These are phyloP conservation scores for Drosophila conformis DNA, from an alignment of 2,888 invertebrate species.

Conservation along the genomic window DNA sequence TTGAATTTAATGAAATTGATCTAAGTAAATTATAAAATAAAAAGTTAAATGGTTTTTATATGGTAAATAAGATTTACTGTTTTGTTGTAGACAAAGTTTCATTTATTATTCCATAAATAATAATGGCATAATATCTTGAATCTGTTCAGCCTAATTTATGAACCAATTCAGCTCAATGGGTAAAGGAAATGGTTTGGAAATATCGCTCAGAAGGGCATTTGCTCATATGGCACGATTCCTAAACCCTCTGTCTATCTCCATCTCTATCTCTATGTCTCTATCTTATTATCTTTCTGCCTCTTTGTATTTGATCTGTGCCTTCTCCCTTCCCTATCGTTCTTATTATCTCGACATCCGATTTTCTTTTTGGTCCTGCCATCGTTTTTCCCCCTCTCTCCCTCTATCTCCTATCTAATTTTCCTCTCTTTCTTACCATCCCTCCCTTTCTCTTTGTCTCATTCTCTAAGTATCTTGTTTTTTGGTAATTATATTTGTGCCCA, in stretches of 20 bases:
- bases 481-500: background rate
- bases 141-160: background rate
- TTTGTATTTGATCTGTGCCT: background rate
- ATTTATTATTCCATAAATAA: background rate
- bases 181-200: background rate
- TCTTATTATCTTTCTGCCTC: background rate
- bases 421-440: background rate
- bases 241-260: too few species aligned
- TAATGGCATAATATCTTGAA: background rate
- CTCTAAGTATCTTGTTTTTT: background rate
- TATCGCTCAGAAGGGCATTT: background rate
- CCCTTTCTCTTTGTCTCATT: background rate
- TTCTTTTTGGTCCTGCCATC: background rate
- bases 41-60: background rate
- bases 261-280: background rate
- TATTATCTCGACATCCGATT: background rate
- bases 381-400: background rate
- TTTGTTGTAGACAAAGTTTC: background rate
- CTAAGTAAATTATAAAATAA: background rate
- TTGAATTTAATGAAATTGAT: background rate
- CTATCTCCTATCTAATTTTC: background rate
- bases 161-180: background rate
- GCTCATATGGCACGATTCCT: background rate
- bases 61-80: background rate
- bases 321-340: background rate